Evolutionary conservation across 2,888 invertebrate genomes (phyloP), one percentile per base, ranked within the genome.

Genomic region (Horisme vitalbata): DNA sequence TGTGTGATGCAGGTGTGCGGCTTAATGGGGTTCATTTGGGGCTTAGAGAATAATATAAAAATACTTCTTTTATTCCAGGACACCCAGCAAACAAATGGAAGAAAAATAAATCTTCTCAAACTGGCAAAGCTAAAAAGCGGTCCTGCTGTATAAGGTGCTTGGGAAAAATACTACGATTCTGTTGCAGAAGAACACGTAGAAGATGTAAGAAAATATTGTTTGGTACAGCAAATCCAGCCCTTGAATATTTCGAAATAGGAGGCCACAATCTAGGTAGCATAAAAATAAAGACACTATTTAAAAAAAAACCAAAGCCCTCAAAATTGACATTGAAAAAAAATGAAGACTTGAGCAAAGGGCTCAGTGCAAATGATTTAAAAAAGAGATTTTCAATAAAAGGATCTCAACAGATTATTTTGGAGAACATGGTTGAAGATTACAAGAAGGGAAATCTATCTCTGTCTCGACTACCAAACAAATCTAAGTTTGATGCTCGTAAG

Each of bases 191-290:
- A 61, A 33, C 68, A 10, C 54, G 49, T 36, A 57, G 63, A 43
- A 66, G 61, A 23, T 14, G 63, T 1, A 72, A 66, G 44, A 69
- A 61, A 36, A 57, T 52, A 30, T 14, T 69, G 11, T 65, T 74
- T 43, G 69, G 67, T 10, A 47, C 41, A 18, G 52, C 60, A 12
- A 44, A 65, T 34, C 55, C 63, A 9, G 44, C 51, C n/a, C 27
- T 66, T 6, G 39, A 54, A 8, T 63, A 72, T 20, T 71, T 60
- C 43, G 65, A 73, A 31, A 18, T 72, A 5, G 57, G 45, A 30
- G 69, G 64, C 11, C 18, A 61, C 5, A 63, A 66, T 45, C 43
- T 72, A 10, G 62, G 53, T 5, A 59, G 53, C 6, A 5, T 71
- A 4, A 65, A 54, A 51, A 57, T 52, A 4, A 7, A 59, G 12